Base-by-base conservation (phyloP, 2,113 vertebrate genomes). In the Notechis scutatus region DNA sequence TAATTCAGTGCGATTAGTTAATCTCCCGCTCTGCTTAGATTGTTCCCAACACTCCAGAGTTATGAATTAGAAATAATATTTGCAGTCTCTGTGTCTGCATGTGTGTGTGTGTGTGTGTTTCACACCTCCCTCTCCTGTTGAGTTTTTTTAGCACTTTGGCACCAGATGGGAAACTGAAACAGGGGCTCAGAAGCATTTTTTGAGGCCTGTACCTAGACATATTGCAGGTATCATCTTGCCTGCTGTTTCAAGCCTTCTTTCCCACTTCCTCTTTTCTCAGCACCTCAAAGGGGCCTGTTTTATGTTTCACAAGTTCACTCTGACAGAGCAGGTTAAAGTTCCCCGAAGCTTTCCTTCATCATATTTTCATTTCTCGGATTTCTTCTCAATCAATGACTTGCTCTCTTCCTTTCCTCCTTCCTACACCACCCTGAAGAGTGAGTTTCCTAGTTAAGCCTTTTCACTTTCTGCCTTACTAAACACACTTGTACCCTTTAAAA, bases 271-370 rank as follows among this genome's bases (percentile, higher is more conserved):
- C 0, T 0, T 88, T 94, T 94, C 92, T 90, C 90, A 54, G 4
- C 55, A 39, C 92, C 96, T 97, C 93, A 94, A 94, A 96, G 0
- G 0, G 56, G n/a, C 1, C 52, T 9, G 3, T n/a, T 74, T 21
- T 0, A 0, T 61, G 64, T 93, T 94, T 92, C 21, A 94, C 90
- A 93, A 91, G 59, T 88, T 93, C 94, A 89, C 94, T 96, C 95
- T 97, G 94, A 96, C 0, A 0, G 11, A 59, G 57, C 95, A 96
- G 94, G 93, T 94, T 50, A 96, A 94, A 88, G 93, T 94, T 94
- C 95, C 94, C 74, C 74, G 34, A 96, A 95, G 69, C 94, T 88
- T 85, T 90, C 20, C 93, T 96, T 95, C 96, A 92, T 95, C 93
- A 90, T 93, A 1, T 11, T 61, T 90, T 52, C 42, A 91, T 50